Conservation (phyloP, 2,888 invertebrate genomes). For the Trachelus iudaicus region DNA sequence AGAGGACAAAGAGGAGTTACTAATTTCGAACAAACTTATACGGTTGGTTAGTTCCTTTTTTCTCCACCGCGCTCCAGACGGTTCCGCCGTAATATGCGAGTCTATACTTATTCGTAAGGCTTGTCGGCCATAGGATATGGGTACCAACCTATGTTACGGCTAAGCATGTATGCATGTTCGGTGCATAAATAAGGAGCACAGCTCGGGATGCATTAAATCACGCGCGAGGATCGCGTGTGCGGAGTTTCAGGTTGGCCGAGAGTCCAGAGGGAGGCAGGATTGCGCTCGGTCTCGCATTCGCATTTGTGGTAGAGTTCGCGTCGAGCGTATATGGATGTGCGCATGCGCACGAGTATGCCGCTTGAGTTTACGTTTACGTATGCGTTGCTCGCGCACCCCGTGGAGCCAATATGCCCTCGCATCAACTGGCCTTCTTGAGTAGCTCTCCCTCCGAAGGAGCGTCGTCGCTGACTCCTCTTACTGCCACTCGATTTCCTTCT, state of each 20-base stretch:
- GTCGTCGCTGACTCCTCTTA: background rate
- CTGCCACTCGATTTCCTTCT: background rate
- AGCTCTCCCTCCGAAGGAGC: slow-evolving; percentile 33
- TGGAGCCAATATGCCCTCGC: slow-evolving; percentile 61
- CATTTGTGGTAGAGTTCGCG: slow-evolving; percentile 32
- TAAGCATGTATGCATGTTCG: slow-evolving; percentile 59
- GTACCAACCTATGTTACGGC: slow-evolving; percentile 50
- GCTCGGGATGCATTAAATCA: slow-evolving; percentile 63
- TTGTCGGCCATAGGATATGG: slow-evolving; percentile 48
- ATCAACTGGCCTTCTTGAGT: slow-evolving; percentile 59
- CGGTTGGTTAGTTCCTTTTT: slow-evolving; percentile 28
- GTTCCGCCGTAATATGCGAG: slow-evolving; percentile 50
- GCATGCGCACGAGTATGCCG: slow-evolving; percentile 10
- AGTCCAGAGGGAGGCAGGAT: background rate
- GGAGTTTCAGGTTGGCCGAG: slow-evolving; percentile 13
- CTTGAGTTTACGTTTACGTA: slow-evolving; percentile 23
- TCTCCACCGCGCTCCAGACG: slow-evolving; percentile 37
- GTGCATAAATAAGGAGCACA: slow-evolving; percentile 63
- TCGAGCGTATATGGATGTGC: slow-evolving; percentile 8
- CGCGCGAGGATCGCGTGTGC: slow-evolving; percentile 55
- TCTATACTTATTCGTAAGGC: slow-evolving; percentile 33
- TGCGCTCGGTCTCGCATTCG: background rate
- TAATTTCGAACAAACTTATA: slow-evolving; percentile 56
- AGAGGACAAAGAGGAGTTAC: slow-evolving; percentile 48
- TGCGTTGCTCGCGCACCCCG: slow-evolving; percentile 53